These are phyloP conservation scores for human DNA, from an alignment of 2,113 vertebrate species.

Conservation along the genomic window GRCh38 chr12:112921001-112921500, in stretches of 20 bases:
- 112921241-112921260: neutral
- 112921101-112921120: neutral
- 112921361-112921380: neutral
- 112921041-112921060: neutral
- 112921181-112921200: neutral
- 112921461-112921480: neutral
- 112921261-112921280: neutral
- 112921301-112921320: neutral
- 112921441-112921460: neutral
- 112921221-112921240: neutral
- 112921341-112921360: neutral
- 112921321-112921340: neutral
- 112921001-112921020: neutral
- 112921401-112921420: neutral
- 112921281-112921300: neutral
- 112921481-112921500: neutral
- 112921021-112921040: neutral
- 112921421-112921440: neutral
- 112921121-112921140: neutral
- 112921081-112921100: neutral
- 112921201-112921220: neutral
- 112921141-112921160: neutral
- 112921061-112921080: neutral
- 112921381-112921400: neutral
- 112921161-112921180: neutral